These are phyloP conservation scores for Drosophila guanche DNA, from an alignment of 1,140 invertebrate genomes.

Conservation along the genomic window DNA sequence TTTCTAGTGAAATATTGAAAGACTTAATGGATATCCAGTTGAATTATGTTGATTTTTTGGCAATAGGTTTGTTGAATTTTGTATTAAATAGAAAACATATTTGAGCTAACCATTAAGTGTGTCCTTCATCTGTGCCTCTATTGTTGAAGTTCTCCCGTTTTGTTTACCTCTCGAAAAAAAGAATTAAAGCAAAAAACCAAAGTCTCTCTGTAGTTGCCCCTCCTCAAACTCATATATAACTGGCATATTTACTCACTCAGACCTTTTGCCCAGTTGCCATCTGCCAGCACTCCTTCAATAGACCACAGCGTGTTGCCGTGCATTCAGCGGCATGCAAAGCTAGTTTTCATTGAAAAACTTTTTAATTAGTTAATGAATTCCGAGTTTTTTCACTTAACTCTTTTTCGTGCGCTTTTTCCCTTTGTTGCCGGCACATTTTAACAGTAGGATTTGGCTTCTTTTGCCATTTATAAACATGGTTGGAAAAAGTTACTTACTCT, in stretches of 20 bases:
- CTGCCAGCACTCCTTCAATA: constrained; percentile 32
- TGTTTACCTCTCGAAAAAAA: constrained; percentile 9
- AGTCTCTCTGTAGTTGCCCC: constrained; percentile 42
- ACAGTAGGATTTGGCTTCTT: constrained; percentile 18
- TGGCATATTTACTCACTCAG: constrained; percentile 35
- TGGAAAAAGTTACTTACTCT: constrained; percentile 28
- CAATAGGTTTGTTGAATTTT: no score
- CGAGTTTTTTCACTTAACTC: constrained; percentile 15
- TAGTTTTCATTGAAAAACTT: constrained; percentile 59
- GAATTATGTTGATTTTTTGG: no score
- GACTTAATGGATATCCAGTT: constrained; percentile 13
- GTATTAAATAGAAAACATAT: no score
- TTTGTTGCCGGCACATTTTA: constrained; percentile 17
- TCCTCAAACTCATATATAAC: constrained; percentile 9
- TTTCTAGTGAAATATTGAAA: constrained; percentile 37
- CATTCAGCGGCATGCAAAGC: constrained; percentile 46
- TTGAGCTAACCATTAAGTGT: background rate
- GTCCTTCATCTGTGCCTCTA: background rate
- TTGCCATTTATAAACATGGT: constrained; percentile 6
- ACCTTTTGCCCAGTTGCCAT: constrained; percentile 9
- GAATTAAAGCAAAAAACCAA: constrained; percentile 33
- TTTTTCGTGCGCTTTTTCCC: background rate
- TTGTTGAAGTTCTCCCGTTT: background rate
- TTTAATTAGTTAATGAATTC: constrained; percentile 64
- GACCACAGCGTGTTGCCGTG: constrained; percentile 48